phyloP scores from a whole-genome alignment of 2,888 invertebrate species.

The Phaedon cochleariae region DNA sequence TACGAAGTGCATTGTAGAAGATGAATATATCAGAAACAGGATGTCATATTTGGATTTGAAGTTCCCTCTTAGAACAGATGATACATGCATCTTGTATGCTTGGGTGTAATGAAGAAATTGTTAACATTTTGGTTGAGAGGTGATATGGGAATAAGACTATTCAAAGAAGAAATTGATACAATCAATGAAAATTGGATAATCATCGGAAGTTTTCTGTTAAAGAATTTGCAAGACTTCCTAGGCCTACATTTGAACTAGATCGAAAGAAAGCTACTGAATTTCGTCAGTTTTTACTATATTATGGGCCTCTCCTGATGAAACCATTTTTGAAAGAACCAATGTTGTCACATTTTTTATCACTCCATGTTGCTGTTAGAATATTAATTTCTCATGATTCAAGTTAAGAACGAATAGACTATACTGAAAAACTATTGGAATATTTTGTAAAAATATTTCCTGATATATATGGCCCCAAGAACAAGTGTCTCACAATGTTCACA shows the following conservation, averaged over 20 bases:
- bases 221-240: background rate
- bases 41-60: conserved; percentile 18
- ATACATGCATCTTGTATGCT: conserved; percentile 8
- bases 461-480: background rate
- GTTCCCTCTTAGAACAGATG: conserved; percentile 19
- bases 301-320: background rate
- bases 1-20: conserved; percentile 42
- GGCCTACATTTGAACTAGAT: background rate
- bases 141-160: background rate
- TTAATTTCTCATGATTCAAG: background rate
- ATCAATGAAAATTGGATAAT: background rate
- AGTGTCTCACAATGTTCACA: conserved; percentile 4
- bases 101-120: background rate
- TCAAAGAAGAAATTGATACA: conserved; percentile 4
- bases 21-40: conserved; percentile 23
- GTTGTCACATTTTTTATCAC: background rate
- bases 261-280: background rate
- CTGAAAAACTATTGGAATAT: background rate
- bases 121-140: conserved; percentile 10
- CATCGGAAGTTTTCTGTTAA: background rate
- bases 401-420: background rate
- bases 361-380: background rate
- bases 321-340: background rate
- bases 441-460: background rate
- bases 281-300: background rate